Evolutionary conservation across 2,797 vertebrate genomes (phyloP).

Genomic region (Chelon labrosus): DNA sequence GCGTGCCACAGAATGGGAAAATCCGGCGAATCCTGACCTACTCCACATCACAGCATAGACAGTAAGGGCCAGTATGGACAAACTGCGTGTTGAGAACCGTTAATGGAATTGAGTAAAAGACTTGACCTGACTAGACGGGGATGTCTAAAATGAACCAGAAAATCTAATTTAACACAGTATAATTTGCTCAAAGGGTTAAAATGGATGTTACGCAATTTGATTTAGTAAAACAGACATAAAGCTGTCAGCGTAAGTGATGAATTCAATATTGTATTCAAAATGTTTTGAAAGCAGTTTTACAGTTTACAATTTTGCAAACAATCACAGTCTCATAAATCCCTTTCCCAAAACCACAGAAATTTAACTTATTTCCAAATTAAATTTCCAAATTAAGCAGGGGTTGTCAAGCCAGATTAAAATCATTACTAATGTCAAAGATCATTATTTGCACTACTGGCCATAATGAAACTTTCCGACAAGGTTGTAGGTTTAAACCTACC

Average conservation of each 20-base stretch:
- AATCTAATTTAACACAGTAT: conserved; percentile 6
- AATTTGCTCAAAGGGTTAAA: neutral
- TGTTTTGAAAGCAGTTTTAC: neutral
- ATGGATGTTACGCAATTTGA: conserved; percentile 17
- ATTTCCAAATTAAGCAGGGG: conserved; percentile 13
- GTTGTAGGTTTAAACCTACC: neutral
- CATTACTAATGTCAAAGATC: conserved; percentile 7
- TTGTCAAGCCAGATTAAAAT: conserved; percentile 4
- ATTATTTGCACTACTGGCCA: conserved; percentile 5
- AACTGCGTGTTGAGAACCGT: conserved; percentile 31
- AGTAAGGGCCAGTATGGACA: neutral
- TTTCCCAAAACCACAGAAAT: conserved; percentile 11
- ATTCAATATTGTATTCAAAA: conserved; percentile 1
- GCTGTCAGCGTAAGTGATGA: conserved; percentile 1
- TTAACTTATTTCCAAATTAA: neutral
- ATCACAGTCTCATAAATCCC: no score
- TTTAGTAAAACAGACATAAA: neutral
- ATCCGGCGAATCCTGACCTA: conserved; percentile 20
- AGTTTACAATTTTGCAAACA: no score
- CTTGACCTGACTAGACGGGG: conserved; percentile 22
- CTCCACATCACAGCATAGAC: conserved; percentile 11
- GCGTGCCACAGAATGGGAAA: conserved; percentile 37
- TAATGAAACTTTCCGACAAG: conserved; percentile 30
- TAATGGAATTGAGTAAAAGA: conserved; percentile 55
- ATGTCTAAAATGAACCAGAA: conserved; percentile 18